phyloP scores from a whole-genome alignment of 2,888 invertebrate species.

The Metellina segmentata region DNA sequence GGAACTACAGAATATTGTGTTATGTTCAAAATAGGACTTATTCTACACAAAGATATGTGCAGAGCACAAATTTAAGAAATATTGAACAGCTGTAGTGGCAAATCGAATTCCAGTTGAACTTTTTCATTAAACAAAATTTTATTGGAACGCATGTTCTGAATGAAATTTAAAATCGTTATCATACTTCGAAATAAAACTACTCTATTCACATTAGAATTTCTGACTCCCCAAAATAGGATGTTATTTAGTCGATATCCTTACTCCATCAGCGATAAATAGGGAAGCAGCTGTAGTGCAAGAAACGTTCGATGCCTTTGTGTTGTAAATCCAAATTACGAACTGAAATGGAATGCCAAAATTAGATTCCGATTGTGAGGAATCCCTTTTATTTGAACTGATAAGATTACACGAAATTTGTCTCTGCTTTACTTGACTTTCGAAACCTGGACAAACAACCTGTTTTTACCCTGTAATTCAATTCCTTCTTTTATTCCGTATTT shows the following conservation, averaged over 20 bases:
- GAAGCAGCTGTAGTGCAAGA: neutral
- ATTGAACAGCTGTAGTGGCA: too few relatives aligned
- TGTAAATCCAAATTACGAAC: neutral
- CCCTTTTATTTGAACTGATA: conserved; percentile 11
- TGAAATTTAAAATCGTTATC: too few relatives aligned
- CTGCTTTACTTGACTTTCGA: neutral
- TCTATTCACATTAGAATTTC: too few relatives aligned
- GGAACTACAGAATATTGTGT: too few relatives aligned
- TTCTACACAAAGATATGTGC: too few relatives aligned
- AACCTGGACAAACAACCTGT: conserved; percentile 1
- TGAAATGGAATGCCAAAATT: conserved; percentile 32
- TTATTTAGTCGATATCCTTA: neutral
- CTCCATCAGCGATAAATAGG: neutral
- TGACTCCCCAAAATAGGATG: neutral
- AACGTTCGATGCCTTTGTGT: neutral
- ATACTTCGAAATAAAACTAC: too few relatives aligned
- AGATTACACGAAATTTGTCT: conserved; percentile 1
- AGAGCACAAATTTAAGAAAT: too few relatives aligned
- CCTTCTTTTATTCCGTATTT: neutral
- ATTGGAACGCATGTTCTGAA: too few relatives aligned
- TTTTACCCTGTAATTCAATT: conserved; percentile 1
- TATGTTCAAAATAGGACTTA: too few relatives aligned
- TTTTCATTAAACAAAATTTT: too few relatives aligned
- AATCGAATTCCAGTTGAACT: too few relatives aligned
- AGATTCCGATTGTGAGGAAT: conserved; percentile 2